Evolutionary conservation across 1,140 invertebrate species (phyloP).

Genomic region (Drosophila kepulauana): DNA sequence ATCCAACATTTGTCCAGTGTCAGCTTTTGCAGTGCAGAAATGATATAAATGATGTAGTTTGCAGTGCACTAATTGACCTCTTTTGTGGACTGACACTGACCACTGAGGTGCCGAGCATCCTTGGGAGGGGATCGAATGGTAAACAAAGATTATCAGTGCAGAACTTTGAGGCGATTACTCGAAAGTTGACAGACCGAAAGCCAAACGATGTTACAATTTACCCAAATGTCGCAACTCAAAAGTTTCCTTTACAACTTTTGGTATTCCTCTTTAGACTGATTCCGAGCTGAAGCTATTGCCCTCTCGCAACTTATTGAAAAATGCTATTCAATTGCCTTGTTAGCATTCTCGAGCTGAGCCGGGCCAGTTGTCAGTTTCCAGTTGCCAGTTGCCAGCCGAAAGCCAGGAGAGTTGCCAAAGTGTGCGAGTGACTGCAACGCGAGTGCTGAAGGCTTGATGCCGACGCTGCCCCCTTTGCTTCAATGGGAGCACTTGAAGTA

Average conservation of each 20-base stretch:
- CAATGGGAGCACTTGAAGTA: slow-evolving; percentile 32
- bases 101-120: background rate
- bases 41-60: slow-evolving; percentile 11
- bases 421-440: slow-evolving; percentile 36
- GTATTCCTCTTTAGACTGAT: slow-evolving; percentile 17
- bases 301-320: slow-evolving; percentile 60
- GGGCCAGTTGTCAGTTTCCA: slow-evolving; percentile 34
- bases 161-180: slow-evolving; percentile 38
- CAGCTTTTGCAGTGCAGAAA: background rate
- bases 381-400: slow-evolving; percentile 21
- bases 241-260: slow-evolving; percentile 19
- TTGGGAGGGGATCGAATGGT: slow-evolving; percentile 7
- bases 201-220: slow-evolving; percentile 58
- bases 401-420: slow-evolving; percentile 34
- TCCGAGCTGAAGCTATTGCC: background rate
- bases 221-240: slow-evolving; percentile 49
- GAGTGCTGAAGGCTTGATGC: slow-evolving; percentile 28
- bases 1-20: background rate
- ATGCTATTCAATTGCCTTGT: slow-evolving; percentile 63
- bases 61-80: slow-evolving; percentile 23
- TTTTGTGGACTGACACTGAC: slow-evolving; percentile 7
- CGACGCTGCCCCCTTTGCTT: slow-evolving; percentile 18
- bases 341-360: slow-evolving; percentile 25
- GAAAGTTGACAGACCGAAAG: slow-evolving; percentile 41
- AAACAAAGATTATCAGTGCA: slow-evolving; percentile 50